A percentile compares a stretch with the other conserved stretches of the same genome.
Evolutionary conservation across 2,797 vertebrate species (phyloP).

Genomic region (Arctocebus calabarensis): DNA sequence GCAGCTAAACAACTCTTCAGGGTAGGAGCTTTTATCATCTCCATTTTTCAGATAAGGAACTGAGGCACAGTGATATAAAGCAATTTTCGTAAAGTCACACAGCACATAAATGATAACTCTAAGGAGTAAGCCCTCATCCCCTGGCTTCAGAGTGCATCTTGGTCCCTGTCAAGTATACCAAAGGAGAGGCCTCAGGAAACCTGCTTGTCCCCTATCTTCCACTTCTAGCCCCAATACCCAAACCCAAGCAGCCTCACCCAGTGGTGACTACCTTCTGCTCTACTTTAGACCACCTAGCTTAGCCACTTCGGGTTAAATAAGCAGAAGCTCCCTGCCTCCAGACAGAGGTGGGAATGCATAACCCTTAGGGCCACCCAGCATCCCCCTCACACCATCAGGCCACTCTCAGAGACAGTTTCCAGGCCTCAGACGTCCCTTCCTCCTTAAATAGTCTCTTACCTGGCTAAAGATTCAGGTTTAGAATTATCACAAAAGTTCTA

Average conservation of each 20-base stretch:
- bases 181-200: conserved; percentile 31
- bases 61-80: conserved; percentile 78
- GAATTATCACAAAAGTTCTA: neutral
- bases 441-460: neutral
- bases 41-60: conserved; percentile 74
- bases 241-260: neutral
- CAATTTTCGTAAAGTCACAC: conserved; percentile 67
- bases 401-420: neutral
- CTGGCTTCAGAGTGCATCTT: neutral
- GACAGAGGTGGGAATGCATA: too few species aligned
- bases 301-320: neutral
- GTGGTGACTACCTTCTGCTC: neutral
- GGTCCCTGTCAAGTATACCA: neutral
- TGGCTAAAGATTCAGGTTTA: neutral
- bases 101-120: neutral
- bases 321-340: neutral
- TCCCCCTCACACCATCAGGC: neutral
- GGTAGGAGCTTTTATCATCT: conserved; percentile 67
- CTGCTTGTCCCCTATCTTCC: neutral
- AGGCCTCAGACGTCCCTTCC: neutral
- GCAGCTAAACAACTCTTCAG: conserved; percentile 41
- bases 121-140: neutral
- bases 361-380: neutral
- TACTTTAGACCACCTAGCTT: neutral
- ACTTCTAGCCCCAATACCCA: neutral